phyloP scores from a whole-genome alignment of 1,140 invertebrate species.

The Conus betulinus region DNA sequence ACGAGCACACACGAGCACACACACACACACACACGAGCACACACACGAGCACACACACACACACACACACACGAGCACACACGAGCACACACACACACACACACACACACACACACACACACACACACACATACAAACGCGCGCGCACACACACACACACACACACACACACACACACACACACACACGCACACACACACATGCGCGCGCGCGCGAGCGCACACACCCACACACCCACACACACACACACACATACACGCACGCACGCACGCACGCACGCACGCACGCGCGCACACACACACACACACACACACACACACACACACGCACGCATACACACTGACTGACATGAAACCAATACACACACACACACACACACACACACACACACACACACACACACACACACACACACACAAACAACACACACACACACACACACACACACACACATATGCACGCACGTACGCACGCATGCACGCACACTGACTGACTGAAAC shows the following conservation, averaged over 20 bases:
- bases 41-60: not conserved
- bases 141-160: not conserved
- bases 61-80: not conserved
- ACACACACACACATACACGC: too few species aligned
- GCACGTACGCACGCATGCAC: not conserved
- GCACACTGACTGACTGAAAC: not conserved
- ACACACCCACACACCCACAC: too few species aligned
- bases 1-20: not conserved
- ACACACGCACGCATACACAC: not conserved
- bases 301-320: not conserved
- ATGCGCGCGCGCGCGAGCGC: too few species aligned
- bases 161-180: not conserved
- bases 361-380: not conserved
- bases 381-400: not conserved
- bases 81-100: not conserved
- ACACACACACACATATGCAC: not conserved
- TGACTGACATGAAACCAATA: not conserved
- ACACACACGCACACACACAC: too few species aligned
- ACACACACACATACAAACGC: not conserved
- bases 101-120: not conserved
- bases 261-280: too few species aligned
- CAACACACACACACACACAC: not conserved
- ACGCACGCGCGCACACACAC: too few species aligned
- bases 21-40: not conserved
- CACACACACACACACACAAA: not conserved